Percentiles rank a stretch among this genome's conserved stretches.
Conservation (phyloP, 2,888 invertebrate genomes). For the Euplagia quadripunctaria region DNA sequence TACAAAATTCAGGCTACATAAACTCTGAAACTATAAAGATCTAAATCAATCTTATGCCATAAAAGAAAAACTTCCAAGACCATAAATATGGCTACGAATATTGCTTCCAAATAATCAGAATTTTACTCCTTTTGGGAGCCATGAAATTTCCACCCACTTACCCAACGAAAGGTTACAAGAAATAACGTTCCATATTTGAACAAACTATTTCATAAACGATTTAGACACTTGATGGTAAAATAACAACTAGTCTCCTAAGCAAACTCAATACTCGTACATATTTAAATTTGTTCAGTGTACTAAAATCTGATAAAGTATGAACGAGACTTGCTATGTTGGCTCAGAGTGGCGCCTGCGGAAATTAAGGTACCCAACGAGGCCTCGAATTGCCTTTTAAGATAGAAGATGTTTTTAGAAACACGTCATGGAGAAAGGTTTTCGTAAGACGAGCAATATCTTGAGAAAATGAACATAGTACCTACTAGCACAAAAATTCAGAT, state of each 20-base stretch:
- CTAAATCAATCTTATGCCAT: neutral
- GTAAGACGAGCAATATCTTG: neutral
- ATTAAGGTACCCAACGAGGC: conserved; percentile 34
- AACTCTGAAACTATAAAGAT: neutral
- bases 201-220: neutral
- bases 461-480: neutral
- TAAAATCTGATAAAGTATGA: conserved; percentile 42
- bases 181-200: neutral
- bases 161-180: neutral
- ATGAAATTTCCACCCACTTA: neutral
- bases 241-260: neutral
- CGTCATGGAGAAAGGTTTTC: conserved; percentile 1
- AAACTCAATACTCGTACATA: conserved; percentile 22
- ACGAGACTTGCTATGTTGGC: conserved; percentile 1
- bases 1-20: neutral
- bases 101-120: neutral
- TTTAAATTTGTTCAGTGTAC: conserved; percentile 48
- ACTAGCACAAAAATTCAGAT: neutral
- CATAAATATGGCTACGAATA: neutral
- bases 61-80: conserved; percentile 1
- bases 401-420: conserved; percentile 1
- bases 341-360: conserved; percentile 35
- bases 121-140: neutral
- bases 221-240: neutral
- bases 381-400: conserved; percentile 18